Evolutionary conservation across 2,888 invertebrate genomes (phyloP).

Genomic region (Leptura quadrifasciata): DNA sequence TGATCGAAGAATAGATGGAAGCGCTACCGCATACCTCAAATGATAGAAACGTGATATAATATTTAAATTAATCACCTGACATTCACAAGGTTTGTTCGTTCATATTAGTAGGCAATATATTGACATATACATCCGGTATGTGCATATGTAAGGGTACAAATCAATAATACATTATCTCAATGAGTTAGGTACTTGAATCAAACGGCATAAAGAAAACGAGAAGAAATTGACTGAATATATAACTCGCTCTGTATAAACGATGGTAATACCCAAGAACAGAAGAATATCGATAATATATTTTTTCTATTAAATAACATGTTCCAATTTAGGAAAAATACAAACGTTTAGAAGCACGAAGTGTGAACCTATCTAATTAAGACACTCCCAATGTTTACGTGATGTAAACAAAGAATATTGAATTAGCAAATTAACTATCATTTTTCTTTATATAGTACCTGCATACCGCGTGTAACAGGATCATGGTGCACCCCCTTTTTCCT

Average conservation of each 20-base stretch:
- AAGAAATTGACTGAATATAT: too few species aligned
- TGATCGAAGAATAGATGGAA: background rate
- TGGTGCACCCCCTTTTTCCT: too few species aligned
- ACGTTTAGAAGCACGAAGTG: background rate
- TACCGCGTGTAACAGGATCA: too few species aligned
- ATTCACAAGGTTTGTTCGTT: background rate
- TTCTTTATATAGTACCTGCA: too few species aligned
- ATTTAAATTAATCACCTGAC: background rate
- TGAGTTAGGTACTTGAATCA: too few species aligned
- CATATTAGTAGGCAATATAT: background rate
- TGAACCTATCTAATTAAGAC: conserved; percentile 7
- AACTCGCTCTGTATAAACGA: too few species aligned
- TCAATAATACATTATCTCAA: too few species aligned
- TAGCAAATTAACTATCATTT: background rate
- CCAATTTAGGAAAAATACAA: background rate
- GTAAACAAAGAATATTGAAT: conserved; percentile 6
- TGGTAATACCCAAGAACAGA: too few species aligned
- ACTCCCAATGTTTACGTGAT: conserved; percentile 17
- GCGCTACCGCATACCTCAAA: background rate
- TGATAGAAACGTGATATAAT: background rate
- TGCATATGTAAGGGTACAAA: background rate
- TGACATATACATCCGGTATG: background rate
- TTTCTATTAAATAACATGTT: background rate
- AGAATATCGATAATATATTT: background rate
- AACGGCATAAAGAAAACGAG: too few species aligned